Percentiles rank a stretch among this genome's conserved stretches.
Evolutionary conservation across 2,888 invertebrate genomes (phyloP).

Genomic region (Chironomus tentans): DNA sequence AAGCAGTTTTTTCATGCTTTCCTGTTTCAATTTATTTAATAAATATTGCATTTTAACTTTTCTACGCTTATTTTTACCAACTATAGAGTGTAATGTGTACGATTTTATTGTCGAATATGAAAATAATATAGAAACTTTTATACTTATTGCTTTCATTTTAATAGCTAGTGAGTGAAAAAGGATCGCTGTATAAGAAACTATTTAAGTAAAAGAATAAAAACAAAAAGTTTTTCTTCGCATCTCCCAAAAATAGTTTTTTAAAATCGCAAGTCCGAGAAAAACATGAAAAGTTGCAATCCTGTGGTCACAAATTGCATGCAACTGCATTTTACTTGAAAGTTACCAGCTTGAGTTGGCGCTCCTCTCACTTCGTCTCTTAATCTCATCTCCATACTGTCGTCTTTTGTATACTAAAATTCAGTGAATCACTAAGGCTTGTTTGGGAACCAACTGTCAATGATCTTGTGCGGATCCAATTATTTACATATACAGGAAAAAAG

Average conservation of each 20-base stretch:
- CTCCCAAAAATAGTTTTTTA: constrained; percentile 26
- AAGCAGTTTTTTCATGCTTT: background rate
- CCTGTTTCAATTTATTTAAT: constrained; percentile 26
- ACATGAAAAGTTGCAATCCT: constrained; percentile 9
- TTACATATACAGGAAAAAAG: too few species aligned
- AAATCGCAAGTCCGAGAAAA: constrained; percentile 17
- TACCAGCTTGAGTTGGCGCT: too few species aligned
- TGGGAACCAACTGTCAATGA: too few species aligned
- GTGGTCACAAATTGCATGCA: background rate
- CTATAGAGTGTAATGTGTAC: background rate
- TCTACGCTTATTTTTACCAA: background rate
- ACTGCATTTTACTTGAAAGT: background rate
- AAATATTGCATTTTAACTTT: constrained; percentile 25
- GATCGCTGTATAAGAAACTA: background rate
- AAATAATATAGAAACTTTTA: too few species aligned
- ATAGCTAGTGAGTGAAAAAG: background rate
- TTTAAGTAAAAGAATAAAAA: background rate
- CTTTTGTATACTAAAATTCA: too few species aligned
- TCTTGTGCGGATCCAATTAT: too few species aligned
- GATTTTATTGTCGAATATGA: too few species aligned
- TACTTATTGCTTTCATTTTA: background rate
- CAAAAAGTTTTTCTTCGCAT: background rate
- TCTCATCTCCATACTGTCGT: too few species aligned
- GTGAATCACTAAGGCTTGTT: too few species aligned
- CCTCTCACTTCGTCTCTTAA: too few species aligned